phyloP scores from a whole-genome alignment of 2,888 invertebrate genomes.

The Venustoraphidia nigricollis region DNA sequence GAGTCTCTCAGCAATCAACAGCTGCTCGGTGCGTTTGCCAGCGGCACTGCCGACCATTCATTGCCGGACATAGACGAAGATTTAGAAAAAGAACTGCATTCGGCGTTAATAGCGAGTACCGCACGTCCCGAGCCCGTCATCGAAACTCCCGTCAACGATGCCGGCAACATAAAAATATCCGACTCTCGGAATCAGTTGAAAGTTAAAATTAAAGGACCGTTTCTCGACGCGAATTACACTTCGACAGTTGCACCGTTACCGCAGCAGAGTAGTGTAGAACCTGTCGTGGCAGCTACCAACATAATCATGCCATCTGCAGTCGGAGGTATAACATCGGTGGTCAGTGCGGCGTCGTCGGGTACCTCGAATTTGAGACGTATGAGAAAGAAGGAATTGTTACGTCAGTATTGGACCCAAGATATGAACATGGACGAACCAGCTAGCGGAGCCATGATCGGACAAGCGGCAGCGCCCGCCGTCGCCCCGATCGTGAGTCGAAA shows the following conservation, averaged over 20 bases:
- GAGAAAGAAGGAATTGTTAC: slow-evolving; percentile 76
- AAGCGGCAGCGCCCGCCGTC: slow-evolving; percentile 39
- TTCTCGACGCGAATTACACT: slow-evolving; percentile 60
- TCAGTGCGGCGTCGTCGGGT: slow-evolving; percentile 34
- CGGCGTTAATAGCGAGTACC: slow-evolving; percentile 43
- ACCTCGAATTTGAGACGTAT: slow-evolving; percentile 67
- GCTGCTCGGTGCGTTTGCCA: slow-evolving; percentile 47
- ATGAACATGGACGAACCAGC: slow-evolving; percentile 71
- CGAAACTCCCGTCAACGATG: slow-evolving; percentile 29
- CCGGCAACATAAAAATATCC: slow-evolving; percentile 46
- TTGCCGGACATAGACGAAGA: slow-evolving; percentile 58
- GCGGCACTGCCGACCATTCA: slow-evolving; percentile 51
- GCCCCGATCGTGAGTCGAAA: slow-evolving; percentile 48
- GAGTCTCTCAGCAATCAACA: slow-evolving; percentile 39
- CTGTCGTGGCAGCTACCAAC: slow-evolving; percentile 23
- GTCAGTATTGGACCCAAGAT: slow-evolving; percentile 74
- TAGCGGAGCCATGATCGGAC: slow-evolving; percentile 32
- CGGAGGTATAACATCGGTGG: slow-evolving; percentile 30
- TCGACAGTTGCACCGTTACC: slow-evolving; percentile 41
- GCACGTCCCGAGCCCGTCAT: slow-evolving; percentile 31
- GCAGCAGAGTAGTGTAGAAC: slow-evolving; percentile 33
- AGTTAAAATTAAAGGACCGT: slow-evolving; percentile 81
- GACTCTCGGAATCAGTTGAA: slow-evolving; percentile 77
- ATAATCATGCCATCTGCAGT: slow-evolving; percentile 27
- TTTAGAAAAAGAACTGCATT: slow-evolving; percentile 59